Conservation (phyloP, 2,797 vertebrate species). For the Pitangus sulphuratus region DNA sequence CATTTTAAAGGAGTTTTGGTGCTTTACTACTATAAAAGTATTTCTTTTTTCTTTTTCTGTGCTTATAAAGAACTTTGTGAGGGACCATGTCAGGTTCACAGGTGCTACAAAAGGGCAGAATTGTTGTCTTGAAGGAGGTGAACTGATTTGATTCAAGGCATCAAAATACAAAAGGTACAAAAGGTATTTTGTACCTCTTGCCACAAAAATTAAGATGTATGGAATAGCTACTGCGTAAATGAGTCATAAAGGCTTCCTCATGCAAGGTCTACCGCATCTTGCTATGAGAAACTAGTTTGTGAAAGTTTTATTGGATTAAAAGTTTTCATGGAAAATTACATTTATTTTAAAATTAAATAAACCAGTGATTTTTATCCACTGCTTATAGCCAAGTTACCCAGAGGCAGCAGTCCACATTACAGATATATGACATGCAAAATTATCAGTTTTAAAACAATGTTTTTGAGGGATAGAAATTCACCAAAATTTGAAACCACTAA, state of each 20-base stretch:
- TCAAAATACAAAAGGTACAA: neutral
- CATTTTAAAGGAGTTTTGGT: neutral
- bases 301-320: slow-evolving; percentile 28
- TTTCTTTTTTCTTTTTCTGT: neutral
- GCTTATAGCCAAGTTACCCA: slow-evolving; percentile 37
- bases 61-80: neutral
- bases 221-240: neutral
- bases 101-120: neutral
- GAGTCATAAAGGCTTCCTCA: neutral
- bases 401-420: slow-evolving; percentile 51
- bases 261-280: neutral
- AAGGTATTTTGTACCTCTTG: neutral
- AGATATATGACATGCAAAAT: slow-evolving; percentile 73
- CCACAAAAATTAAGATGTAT: neutral
- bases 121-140: neutral
- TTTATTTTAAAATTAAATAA: slow-evolving; percentile 42
- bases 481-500: slow-evolving; percentile 76
- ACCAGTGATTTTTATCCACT: slow-evolving; percentile 26
- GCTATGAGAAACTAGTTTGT: neutral
- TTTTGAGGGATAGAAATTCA: slow-evolving; percentile 71
- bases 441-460: slow-evolving; percentile 71
- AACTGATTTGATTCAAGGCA: neutral
- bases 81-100: neutral
- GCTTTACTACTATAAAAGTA: neutral
- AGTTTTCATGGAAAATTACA: slow-evolving; percentile 19